These are phyloP conservation scores for Trichosurus vulpecula DNA, from an alignment of 2,797 vertebrate species.

Conservation along the genomic window DNA sequence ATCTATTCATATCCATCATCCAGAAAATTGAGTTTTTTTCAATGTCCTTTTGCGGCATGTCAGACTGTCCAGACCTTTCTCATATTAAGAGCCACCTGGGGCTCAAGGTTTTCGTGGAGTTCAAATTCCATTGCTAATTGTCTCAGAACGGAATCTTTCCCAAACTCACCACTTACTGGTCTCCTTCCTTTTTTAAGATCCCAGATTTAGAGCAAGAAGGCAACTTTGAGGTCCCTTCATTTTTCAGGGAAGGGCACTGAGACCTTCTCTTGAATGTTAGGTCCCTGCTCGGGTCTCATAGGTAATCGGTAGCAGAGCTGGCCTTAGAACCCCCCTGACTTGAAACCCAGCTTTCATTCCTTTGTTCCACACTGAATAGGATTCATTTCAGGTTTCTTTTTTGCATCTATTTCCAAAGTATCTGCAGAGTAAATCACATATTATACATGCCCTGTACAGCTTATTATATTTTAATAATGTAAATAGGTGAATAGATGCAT, in stretches of 20 bases:
- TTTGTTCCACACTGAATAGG: slow-evolving; percentile 54
- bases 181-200: slow-evolving; percentile 20
- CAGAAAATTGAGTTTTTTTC: background rate
- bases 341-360: slow-evolving; percentile 52
- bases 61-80: background rate
- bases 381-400: slow-evolving; percentile 44
- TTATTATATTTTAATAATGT: slow-evolving; percentile 82
- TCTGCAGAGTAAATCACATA: slow-evolving; percentile 70
- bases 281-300: background rate
- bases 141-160: background rate
- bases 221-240: background rate
- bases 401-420: slow-evolving; percentile 44
- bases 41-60: background rate
- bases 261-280: background rate
- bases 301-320: background rate
- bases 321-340: slow-evolving; percentile 11
- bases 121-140: background rate
- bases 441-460: slow-evolving; percentile 62
- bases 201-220: background rate
- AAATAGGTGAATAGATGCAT: slow-evolving; percentile 83
- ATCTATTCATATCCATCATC: background rate
- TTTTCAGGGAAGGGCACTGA: background rate
- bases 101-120: background rate
- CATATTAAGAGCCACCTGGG: background rate
- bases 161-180: background rate